Evolutionary conservation across 92 coral and sea anemone genomes (phyloP), one percentile per base, ranked within the genome.

Genomic region (Epizoanthus fatuus): DNA sequence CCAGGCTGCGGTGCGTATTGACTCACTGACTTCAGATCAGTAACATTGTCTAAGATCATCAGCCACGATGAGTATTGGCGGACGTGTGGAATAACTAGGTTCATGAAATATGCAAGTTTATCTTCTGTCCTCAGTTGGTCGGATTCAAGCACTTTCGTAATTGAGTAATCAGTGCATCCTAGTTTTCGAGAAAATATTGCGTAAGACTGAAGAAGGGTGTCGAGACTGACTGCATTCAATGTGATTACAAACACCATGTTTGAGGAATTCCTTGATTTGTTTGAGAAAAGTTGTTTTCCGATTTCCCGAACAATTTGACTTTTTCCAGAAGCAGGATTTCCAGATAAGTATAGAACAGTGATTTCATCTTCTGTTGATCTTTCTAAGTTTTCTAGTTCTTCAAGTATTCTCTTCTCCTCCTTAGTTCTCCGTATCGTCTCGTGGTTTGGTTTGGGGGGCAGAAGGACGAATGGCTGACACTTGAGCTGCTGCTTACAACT

Each of bases 301-400:
- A 88, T 76, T 86, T 69, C 72, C 65, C 91, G 69, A 55, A 88
- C 88, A 74, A 75, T 63, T 38, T 74, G 91, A 74, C 91, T 88
- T 65, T 88, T 88, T 22, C 91, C 91, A n/a, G 87, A 88, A 13
- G 87, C 91, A 63, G 91, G 79, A 35, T 59, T 75, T 42, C 91
- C 91, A 7, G 88, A 82, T 19, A 88, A 51, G 63, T 81, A 88
- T 5, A 62, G 63, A 63, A 69, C 63, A 44, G 37, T 65, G 75
- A 80, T 53, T 51, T 60, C 81, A 45, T 84, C 86, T 29, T 69
- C 67, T 13, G 66, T 74, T 45, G 42, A 42, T 17, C 11, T 68
- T 16, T 67, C 80, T 4, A 88, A 68, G 9, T 88, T n/a, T 57
- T 88, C 65, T 68, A 88, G 62, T 15, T 68, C 63, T 38, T 67